These are phyloP conservation scores for Montipora capitata DNA, from an alignment of 92 coral and sea anemone genomes.

Conservation along the genomic window DNA sequence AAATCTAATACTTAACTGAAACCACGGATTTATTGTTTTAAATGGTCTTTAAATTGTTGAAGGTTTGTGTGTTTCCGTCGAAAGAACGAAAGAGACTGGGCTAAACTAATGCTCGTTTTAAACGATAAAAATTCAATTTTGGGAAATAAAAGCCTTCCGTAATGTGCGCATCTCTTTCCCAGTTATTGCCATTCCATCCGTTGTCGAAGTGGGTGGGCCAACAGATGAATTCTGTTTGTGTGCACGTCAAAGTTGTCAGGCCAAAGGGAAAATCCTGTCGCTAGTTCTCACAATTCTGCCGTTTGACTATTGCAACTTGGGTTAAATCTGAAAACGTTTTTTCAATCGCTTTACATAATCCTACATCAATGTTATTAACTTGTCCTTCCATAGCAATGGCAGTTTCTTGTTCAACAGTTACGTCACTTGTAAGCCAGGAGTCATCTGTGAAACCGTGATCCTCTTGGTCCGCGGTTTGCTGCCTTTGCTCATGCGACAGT, in stretches of 20 bases:
- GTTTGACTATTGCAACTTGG: constrained; percentile 61
- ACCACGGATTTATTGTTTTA: too few relatives aligned
- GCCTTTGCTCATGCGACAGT: constrained; percentile 62
- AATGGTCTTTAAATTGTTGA: too few relatives aligned
- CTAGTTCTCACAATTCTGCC: constrained; percentile 22
- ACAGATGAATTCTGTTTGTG: too few relatives aligned
- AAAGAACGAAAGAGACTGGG: too few relatives aligned
- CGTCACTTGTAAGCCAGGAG: constrained; percentile 40
- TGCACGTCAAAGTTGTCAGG: too few relatives aligned
- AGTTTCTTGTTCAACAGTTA: constrained; percentile 30
- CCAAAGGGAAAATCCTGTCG: not conserved
- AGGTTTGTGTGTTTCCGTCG: too few relatives aligned
- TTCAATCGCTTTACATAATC: constrained; percentile 86
- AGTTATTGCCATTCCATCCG: too few relatives aligned
- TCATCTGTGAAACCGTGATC: constrained; percentile 88
- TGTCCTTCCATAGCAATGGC: constrained; percentile 20
- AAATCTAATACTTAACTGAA: too few relatives aligned
- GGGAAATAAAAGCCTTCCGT: too few relatives aligned
- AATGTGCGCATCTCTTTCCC: too few relatives aligned
- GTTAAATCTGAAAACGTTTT: constrained; percentile 88
- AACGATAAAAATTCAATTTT: too few relatives aligned
- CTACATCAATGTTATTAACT: constrained; percentile 68
- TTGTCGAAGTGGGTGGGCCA: not conserved
- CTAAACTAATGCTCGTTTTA: too few relatives aligned
- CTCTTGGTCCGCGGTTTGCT: constrained; percentile 63